phyloP scores from a whole-genome alignment of 2,797 vertebrate species.

The Phataginus tricuspis region DNA sequence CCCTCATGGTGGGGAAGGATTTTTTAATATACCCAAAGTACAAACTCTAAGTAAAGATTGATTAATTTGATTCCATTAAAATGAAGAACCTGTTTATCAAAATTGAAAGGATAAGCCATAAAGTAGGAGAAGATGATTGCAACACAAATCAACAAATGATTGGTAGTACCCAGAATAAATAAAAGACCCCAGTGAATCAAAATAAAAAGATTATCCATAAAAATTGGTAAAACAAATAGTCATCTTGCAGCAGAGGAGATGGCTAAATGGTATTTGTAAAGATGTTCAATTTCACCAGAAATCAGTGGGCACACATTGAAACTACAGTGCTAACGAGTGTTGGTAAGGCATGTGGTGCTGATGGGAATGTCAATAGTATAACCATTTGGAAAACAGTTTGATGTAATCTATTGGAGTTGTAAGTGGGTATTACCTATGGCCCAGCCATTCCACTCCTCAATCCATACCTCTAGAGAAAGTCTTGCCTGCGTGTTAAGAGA shows the following conservation, averaged over 20 bases:
- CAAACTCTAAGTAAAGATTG: not conserved
- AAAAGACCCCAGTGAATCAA: not conserved
- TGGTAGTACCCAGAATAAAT: not conserved
- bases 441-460: not conserved
- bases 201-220: slow-evolving; percentile 1
- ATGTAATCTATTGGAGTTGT: not conserved
- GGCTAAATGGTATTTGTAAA: not conserved
- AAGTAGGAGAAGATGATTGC: not conserved
- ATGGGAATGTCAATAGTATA: not conserved
- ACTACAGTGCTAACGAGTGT: not conserved
- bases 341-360: not conserved
- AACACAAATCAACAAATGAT: not conserved
- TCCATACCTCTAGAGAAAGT: slow-evolving; percentile 2
- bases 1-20: not conserved
- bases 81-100: not conserved
- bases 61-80: not conserved
- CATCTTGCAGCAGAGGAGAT: not conserved
- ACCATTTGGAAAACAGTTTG: not conserved
- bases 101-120: not conserved
- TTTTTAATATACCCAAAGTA: not conserved
- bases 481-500: not conserved
- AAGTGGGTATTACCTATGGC: not conserved
- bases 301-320: not conserved
- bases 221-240: not conserved
- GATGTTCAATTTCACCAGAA: not conserved